A percentile compares a stretch with the other conserved stretches of the same genome.
These are phyloP conservation scores for Melanaphis sacchari DNA, from an alignment of 1,140 invertebrate species.

Conservation along the genomic window DNA sequence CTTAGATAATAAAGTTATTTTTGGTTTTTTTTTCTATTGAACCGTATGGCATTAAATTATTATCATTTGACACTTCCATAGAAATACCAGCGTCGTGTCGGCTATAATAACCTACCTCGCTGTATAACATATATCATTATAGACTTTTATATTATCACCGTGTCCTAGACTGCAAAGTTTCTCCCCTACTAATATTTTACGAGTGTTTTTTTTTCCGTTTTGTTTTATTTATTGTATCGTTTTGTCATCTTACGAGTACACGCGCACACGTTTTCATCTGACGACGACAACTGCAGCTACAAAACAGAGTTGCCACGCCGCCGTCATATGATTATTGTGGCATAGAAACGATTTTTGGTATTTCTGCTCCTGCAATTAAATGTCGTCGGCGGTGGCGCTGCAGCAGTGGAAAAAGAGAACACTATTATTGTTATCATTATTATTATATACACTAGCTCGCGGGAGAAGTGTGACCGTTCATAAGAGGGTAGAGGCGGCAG, in stretches of 20 bases:
- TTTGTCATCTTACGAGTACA: background rate
- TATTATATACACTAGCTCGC: background rate
- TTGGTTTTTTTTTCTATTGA: background rate
- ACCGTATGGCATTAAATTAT: slow-evolving; percentile 19
- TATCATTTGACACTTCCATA: slow-evolving; percentile 22
- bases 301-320: background rate
- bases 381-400: background rate
- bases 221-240: background rate
- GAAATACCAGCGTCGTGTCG: background rate
- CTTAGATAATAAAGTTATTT: background rate
- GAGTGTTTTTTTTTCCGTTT: slow-evolving; percentile 13
- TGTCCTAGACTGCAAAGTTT: background rate
- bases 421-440: too few relatives aligned
- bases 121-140: background rate
- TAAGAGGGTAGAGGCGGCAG: background rate
- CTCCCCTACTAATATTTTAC: slow-evolving; percentile 22
- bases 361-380: slow-evolving; percentile 49
- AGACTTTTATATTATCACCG: slow-evolving; percentile 22
- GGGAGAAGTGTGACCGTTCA: background rate
- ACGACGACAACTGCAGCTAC: background rate
- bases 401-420: background rate
- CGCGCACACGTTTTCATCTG: background rate
- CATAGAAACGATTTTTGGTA: slow-evolving; percentile 39
- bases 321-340: background rate
- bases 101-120: background rate